These are phyloP conservation scores for Ceratosolen fusciceps DNA, from an alignment of 1,140 invertebrate genomes.

Conservation along the genomic window DNA sequence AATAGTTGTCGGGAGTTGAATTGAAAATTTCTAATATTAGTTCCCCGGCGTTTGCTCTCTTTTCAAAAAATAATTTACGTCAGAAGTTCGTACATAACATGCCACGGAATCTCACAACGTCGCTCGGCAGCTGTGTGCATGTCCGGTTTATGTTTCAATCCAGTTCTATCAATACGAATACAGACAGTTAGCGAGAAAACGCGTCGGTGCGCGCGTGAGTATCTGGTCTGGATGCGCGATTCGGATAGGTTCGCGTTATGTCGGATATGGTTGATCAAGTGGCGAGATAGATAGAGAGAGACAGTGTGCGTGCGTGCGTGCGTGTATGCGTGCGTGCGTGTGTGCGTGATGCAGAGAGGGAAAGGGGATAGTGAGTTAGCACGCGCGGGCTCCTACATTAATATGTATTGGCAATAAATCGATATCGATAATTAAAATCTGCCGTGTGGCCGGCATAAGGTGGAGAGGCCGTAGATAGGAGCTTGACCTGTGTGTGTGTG, in stretches of 20 bases:
- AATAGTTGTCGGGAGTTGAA: slow-evolving; percentile 48
- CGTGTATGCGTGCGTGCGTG: neutral
- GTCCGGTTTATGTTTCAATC: slow-evolving; percentile 69
- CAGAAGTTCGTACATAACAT: neutral
- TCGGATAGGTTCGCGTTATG: no score
- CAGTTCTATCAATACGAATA: slow-evolving; percentile 68
- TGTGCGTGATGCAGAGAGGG: slow-evolving; percentile 52
- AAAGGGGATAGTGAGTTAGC: slow-evolving; percentile 42
- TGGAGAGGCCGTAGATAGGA: neutral
- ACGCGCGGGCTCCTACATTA: slow-evolving; percentile 56
- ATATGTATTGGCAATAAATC: slow-evolving; percentile 71
- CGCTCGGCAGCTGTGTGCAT: slow-evolving; percentile 61
- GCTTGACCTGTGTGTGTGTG: neutral
- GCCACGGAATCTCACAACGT: slow-evolving; percentile 45
- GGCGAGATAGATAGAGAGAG: neutral
- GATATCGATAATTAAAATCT: slow-evolving; percentile 73
- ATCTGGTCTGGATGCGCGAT: neutral
- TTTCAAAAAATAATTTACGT: slow-evolving; percentile 46
- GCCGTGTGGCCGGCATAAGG: slow-evolving; percentile 35
- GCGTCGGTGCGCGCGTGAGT: slow-evolving; percentile 51
- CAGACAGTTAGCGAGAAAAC: slow-evolving; percentile 55
- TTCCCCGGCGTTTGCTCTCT: slow-evolving; percentile 55
- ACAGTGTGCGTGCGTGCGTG: neutral
- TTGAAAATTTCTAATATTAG: slow-evolving; percentile 49
- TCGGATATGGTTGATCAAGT: no score